Conservation (phyloP, 2,797 vertebrate species). For the Cyprinodon diabolis region DNA sequence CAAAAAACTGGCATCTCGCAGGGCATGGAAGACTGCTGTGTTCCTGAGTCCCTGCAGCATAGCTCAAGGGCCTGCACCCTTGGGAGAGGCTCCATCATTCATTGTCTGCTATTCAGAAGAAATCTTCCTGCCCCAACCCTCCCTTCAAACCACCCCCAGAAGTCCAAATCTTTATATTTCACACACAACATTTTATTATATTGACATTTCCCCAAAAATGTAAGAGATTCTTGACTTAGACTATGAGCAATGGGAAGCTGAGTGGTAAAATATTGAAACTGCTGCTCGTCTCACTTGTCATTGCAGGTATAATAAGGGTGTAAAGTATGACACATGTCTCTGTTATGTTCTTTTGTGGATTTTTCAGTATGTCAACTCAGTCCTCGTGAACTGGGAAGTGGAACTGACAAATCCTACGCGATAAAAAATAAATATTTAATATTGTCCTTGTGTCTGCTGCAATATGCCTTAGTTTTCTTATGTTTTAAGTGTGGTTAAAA, state of each 20-base stretch:
- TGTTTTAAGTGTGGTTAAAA: slow-evolving; percentile 45
- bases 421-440: slow-evolving; percentile 63
- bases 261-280: slow-evolving; percentile 54
- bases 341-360: slow-evolving; percentile 75
- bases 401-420: slow-evolving; percentile 69
- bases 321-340: slow-evolving; percentile 77
- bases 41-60: slow-evolving; percentile 72
- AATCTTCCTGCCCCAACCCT: slow-evolving; percentile 16
- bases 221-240: slow-evolving; percentile 47
- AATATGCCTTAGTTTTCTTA: slow-evolving; percentile 21
- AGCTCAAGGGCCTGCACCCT: slow-evolving; percentile 67
- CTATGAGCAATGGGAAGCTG: slow-evolving; percentile 48
- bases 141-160: slow-evolving; percentile 23
- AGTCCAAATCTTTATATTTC: slow-evolving; percentile 54
- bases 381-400: slow-evolving; percentile 59
- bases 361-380: slow-evolving; percentile 68
- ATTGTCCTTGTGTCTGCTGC: slow-evolving; percentile 41
- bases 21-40: slow-evolving; percentile 75
- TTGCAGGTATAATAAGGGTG: slow-evolving; percentile 72
- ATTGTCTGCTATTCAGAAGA: slow-evolving; percentile 74
- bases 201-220: slow-evolving; percentile 54
- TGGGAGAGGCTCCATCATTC: slow-evolving; percentile 75
- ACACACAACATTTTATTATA: slow-evolving; percentile 52
- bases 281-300: slow-evolving; percentile 74
- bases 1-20: slow-evolving; percentile 77